Percentiles rank a stretch among this genome's conserved stretches.
phyloP scores from a whole-genome alignment of 2,888 invertebrate genomes.

The Hemicrepidius hirtus region DNA sequence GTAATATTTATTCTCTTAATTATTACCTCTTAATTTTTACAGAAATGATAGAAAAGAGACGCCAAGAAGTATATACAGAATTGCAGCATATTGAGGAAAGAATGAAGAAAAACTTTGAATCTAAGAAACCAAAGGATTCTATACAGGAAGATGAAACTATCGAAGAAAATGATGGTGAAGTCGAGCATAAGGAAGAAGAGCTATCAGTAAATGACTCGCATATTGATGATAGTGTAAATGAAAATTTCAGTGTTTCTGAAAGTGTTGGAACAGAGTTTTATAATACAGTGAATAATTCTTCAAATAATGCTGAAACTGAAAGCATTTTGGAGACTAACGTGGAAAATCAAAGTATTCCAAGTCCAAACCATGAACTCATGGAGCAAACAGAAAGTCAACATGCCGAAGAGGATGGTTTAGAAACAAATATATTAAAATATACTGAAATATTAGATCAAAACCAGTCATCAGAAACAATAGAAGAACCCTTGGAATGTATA shows the following conservation, averaged over 20 bases:
- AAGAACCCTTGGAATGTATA: background rate
- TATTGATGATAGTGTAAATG: conserved; percentile 28
- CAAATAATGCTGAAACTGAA: background rate
- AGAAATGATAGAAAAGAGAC: conserved; percentile 80
- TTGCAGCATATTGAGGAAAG: conserved; percentile 78
- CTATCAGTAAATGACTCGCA: background rate
- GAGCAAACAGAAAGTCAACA: background rate
- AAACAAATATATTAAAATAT: background rate
- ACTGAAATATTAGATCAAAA: background rate
- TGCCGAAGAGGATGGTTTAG: background rate
- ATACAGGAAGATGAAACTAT: conserved; percentile 57
- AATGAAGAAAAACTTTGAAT: conserved; percentile 70
- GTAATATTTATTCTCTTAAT: conserved; percentile 37
- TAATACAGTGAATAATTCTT: background rate
- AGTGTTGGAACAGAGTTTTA: background rate
- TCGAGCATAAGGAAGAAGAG: conserved; percentile 19
- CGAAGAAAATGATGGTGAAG: conserved; percentile 48
- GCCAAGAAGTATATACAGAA: conserved; percentile 79
- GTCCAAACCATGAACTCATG: background rate
- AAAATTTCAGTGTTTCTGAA: conserved; percentile 27
- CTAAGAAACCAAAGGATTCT: conserved; percentile 53
- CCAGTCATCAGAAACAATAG: background rate
- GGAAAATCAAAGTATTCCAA: background rate
- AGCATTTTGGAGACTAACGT: background rate
- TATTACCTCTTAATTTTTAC: conserved; percentile 57